Conservation (phyloP, 2,888 invertebrate genomes). For the Patella caerulea region DNA sequence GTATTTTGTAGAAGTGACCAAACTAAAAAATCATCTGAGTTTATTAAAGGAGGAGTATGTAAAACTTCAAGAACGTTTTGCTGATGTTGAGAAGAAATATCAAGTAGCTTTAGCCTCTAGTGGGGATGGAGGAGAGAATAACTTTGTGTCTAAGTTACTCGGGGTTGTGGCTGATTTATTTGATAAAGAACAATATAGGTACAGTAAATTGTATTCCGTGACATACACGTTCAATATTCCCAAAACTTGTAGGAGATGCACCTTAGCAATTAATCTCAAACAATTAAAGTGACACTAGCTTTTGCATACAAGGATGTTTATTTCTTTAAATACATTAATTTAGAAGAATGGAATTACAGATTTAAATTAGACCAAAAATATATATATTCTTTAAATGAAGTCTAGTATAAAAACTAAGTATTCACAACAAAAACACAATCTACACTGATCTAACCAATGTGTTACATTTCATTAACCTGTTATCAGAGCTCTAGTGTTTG, state of each 20-base stretch:
- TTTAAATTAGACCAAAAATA: too few relatives aligned
- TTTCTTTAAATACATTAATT: too few relatives aligned
- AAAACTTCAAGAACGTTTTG: constrained; percentile 85
- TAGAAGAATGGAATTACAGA: too few relatives aligned
- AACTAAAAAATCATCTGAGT: constrained; percentile 85
- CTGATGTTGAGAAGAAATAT: constrained; percentile 88
- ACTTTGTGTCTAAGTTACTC: constrained; percentile 87
- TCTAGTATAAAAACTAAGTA: too few relatives aligned
- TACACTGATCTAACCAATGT: neutral
- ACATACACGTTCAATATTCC: too few relatives aligned
- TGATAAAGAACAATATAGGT: constrained; percentile 78
- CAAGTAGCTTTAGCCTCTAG: constrained; percentile 81
- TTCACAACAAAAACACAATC: neutral
- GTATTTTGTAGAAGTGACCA: constrained; percentile 70
- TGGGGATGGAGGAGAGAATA: constrained; percentile 74
- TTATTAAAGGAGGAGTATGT: constrained; percentile 92
- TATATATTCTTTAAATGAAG: too few relatives aligned
- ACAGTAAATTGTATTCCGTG: constrained; percentile 18
- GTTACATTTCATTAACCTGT: neutral
- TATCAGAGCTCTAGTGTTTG: neutral
- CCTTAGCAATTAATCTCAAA: too few relatives aligned
- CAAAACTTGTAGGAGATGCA: too few relatives aligned
- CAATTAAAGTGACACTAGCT: too few relatives aligned
- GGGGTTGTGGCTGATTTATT: constrained; percentile 87
- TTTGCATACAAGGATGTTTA: too few relatives aligned